These are phyloP conservation scores for Amphilophus citrinellus DNA, from an alignment of 2,113 vertebrate species.

Conservation along the genomic window DNA sequence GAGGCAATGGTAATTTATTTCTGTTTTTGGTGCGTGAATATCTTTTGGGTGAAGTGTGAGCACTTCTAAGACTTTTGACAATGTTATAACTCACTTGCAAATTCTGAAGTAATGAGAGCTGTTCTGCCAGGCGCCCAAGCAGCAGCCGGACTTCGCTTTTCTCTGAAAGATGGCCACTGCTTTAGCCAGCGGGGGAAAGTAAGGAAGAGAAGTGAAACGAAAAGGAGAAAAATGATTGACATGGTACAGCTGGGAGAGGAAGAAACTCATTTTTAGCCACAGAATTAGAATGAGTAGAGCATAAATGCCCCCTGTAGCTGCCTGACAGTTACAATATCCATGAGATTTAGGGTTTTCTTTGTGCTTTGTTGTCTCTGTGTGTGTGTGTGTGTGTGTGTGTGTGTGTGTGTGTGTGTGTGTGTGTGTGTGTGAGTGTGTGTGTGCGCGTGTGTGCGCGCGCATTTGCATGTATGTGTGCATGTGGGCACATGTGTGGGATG, in stretches of 20 bases:
- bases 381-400: slow-evolving; percentile 7
- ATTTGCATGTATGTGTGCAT: slow-evolving; percentile 35
- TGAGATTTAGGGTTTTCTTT: slow-evolving; percentile 66
- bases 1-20: slow-evolving; percentile 1
- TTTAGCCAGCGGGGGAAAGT: slow-evolving; percentile 25
- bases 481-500: slow-evolving; percentile 68
- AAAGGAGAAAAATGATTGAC: slow-evolving; percentile 60
- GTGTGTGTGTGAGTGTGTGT: neutral
- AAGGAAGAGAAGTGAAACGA: slow-evolving; percentile 30
- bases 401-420: neutral
- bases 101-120: slow-evolving; percentile 45
- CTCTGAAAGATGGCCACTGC: slow-evolving; percentile 41
- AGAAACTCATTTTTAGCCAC: slow-evolving; percentile 62
- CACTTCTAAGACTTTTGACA: slow-evolving; percentile 33
- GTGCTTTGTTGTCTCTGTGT: slow-evolving; percentile 45
- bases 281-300: slow-evolving; percentile 68
- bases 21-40: slow-evolving; percentile 29
- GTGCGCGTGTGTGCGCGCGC: neutral
- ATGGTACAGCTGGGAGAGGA: slow-evolving; percentile 53
- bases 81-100: slow-evolving; percentile 47
- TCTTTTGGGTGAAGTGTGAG: slow-evolving; percentile 26
- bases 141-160: slow-evolving; percentile 29
- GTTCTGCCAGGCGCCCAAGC: slow-evolving; percentile 26
- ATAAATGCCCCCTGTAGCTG: slow-evolving; percentile 66
- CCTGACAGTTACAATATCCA: slow-evolving; percentile 69